Evolutionary conservation across 2,797 vertebrate genomes (phyloP).

Genomic region (Rhabdophis nuchalis): DNA sequence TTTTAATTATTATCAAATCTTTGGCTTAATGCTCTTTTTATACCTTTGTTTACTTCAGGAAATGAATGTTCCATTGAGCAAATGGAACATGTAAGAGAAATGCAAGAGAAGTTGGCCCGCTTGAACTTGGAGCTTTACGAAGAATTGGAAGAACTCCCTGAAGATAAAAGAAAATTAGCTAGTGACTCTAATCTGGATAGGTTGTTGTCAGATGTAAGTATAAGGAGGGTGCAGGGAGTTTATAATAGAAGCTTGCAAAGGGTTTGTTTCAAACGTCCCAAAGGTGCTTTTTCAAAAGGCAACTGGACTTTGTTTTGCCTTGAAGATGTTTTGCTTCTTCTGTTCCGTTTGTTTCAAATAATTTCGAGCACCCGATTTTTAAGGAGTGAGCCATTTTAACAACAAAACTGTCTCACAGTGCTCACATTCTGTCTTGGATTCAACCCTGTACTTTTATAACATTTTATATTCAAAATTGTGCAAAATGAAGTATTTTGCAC

Average conservation of each 20-base stretch:
- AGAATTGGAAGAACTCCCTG: slow-evolving; percentile 91
- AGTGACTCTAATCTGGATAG: slow-evolving; percentile 93
- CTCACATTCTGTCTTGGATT: not conserved
- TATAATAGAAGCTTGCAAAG: not conserved
- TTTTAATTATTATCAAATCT: slow-evolving; percentile 10
- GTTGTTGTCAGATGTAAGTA: slow-evolving; percentile 87
- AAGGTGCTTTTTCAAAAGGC: not conserved
- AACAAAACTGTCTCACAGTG: not conserved
- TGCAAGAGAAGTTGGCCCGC: slow-evolving; percentile 96
- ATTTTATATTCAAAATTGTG: not conserved
- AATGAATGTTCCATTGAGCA: slow-evolving; percentile 97
- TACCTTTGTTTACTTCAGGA: slow-evolving; percentile 66
- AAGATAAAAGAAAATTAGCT: slow-evolving; percentile 86
- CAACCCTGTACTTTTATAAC: not conserved
- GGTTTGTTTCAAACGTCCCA: not conserved
- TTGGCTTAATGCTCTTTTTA: slow-evolving; percentile 15
- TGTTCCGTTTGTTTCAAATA: not conserved
- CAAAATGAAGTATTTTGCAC: not conserved
- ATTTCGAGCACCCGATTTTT: not conserved
- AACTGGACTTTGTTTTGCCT: not conserved
- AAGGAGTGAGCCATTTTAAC: not conserved
- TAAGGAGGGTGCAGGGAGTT: not conserved
- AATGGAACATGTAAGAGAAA: slow-evolving; percentile 96
- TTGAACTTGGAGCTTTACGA: slow-evolving; percentile 93
- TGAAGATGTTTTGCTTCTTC: not conserved